These are phyloP conservation scores for Tenthredo notha DNA, from an alignment of 2,888 invertebrate genomes.

Conservation along the genomic window DNA sequence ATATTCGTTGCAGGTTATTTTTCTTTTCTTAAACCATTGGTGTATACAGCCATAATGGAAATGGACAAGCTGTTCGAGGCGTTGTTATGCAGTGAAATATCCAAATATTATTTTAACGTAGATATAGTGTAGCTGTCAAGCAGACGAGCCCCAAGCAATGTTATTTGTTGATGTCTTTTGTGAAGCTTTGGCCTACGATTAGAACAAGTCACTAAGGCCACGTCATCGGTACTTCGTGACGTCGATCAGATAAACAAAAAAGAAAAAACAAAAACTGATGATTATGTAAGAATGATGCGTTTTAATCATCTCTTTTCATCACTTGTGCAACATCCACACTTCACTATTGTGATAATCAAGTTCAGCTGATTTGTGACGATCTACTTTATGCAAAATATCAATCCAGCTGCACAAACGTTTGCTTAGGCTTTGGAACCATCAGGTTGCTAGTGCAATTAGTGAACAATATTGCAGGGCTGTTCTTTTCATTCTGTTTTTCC, in stretches of 20 bases:
- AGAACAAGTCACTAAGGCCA: not conserved
- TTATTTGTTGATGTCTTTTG: constrained; percentile 31
- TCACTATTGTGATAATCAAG: not conserved
- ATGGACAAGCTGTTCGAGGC: not conserved
- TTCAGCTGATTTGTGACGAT: no score
- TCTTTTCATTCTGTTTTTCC: not conserved
- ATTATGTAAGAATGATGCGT: not conserved
- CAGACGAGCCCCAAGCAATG: not conserved
- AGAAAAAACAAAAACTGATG: not conserved
- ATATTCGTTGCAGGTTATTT: not conserved
- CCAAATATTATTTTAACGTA: constrained; percentile 23
- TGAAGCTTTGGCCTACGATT: not conserved
- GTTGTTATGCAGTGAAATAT: constrained; percentile 7
- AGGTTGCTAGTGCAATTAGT: not conserved
- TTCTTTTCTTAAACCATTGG: not conserved
- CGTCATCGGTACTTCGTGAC: not conserved
- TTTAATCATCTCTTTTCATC: not conserved
- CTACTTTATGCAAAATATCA: not conserved
- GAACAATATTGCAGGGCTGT: not conserved
- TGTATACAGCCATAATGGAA: not conserved
- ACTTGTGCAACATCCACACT: not conserved
- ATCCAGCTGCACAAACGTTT: not conserved
- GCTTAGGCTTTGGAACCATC: not conserved
- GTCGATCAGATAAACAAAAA: not conserved
- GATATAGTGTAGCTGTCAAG: constrained; percentile 20